These are phyloP conservation scores for Nothobranchius furzeri DNA, from an alignment of 2,113 vertebrate genomes.

Conservation along the genomic window DNA sequence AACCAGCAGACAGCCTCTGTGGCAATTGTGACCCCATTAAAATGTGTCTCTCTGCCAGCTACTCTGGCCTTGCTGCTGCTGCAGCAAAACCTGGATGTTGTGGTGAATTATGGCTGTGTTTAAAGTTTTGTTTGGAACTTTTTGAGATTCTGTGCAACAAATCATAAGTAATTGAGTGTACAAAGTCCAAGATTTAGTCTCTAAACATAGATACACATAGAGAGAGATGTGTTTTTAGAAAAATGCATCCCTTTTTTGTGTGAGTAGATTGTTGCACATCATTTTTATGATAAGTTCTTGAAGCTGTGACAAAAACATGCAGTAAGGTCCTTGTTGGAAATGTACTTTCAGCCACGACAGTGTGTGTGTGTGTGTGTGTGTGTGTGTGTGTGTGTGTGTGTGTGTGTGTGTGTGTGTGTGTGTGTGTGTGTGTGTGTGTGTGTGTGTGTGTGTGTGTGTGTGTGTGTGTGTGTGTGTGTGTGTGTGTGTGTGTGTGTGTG, in stretches of 20 bases:
- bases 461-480: conserved; percentile 36
- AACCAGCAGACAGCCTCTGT: conserved; percentile 32
- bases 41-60: conserved; percentile 49
- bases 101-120: neutral
- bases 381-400: conserved; percentile 40
- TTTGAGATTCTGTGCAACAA: neutral
- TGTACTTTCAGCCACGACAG: conserved; percentile 46
- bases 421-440: conserved; percentile 31
- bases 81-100: conserved; percentile 23
- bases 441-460: conserved; percentile 34
- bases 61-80: conserved; percentile 18
- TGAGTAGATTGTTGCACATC: neutral
- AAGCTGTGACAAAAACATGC: neutral
- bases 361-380: conserved; percentile 37
- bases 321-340: conserved; percentile 7
- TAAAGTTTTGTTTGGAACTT: neutral
- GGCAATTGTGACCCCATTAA: conserved; percentile 64
- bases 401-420: conserved; percentile 36
- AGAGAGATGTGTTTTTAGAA: neutral
- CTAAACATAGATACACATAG: neutral
- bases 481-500: conserved; percentile 34
- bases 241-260: neutral
- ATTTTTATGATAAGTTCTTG: conserved; percentile 11
- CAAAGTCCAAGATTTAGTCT: neutral
- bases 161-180: neutral